Evolutionary conservation across 2,113 vertebrate species (phyloP).

Genomic region (Paraplagusia blochii): DNA sequence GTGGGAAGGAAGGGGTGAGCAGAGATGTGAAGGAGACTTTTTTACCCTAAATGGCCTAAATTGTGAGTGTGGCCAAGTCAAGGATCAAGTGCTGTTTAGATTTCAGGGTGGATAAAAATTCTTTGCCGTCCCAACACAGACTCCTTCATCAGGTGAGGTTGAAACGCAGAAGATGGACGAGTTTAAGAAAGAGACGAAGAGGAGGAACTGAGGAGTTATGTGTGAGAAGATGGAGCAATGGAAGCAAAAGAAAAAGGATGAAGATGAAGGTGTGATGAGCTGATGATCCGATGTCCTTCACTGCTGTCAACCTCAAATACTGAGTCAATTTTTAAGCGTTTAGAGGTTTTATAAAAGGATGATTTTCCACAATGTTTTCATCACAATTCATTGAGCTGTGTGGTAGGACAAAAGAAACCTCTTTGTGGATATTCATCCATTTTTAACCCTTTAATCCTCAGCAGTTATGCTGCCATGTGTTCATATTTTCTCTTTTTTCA

Average conservation of each 20-base stretch:
- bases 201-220: not conserved
- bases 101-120: constrained; percentile 62
- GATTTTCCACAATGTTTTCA: no score
- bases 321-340: no score
- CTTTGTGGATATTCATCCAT: no score
- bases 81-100: constrained; percentile 68
- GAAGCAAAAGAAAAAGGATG: not conserved
- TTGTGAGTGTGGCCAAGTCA: constrained; percentile 32
- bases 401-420: no score
- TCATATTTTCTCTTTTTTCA: no score
- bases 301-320: no score
- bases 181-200: constrained; percentile 1
- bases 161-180: constrained; percentile 21
- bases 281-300: not conserved
- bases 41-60: constrained; percentile 73
- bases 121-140: constrained; percentile 33
- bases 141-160: constrained; percentile 48
- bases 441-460: no score
- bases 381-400: no score
- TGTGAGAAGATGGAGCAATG: not conserved
- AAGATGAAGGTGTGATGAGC: constrained; percentile 1
- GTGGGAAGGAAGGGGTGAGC: constrained; percentile 3
- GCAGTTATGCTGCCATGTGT: no score
- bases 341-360: no score
- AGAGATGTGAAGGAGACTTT: constrained; percentile 28